Evolutionary conservation across 2,888 invertebrate genomes (phyloP), one percentile per base, ranked within the genome.

Genomic region (Diplolepis rosae): DNA sequence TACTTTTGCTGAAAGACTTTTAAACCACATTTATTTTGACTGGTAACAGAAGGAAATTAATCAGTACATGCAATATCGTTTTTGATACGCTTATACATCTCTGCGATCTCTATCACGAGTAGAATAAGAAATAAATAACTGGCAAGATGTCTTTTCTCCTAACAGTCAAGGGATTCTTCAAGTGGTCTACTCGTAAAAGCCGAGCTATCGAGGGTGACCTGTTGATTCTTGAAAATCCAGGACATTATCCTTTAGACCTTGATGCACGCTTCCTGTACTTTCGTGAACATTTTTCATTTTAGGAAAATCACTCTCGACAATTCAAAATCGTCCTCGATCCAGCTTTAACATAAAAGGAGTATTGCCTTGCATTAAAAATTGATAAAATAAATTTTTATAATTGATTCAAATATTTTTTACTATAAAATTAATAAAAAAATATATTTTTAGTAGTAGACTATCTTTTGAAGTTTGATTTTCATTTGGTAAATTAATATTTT

Each of bases 61-160:
- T 83, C 77, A 77, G 74, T 77, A 72, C 71, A 79, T 77, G 77
- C 76, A 78, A 82, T 82, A 81, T 80, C 77, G 76, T 45, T 50
- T 71, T 71, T 82, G 80, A 82, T 82, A 77, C 82, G 83, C 83
- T 83, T 82, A 83, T 45, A 56, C 45, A 15, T 48, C 35, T 68
- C 66, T 28, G 28, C 1, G 22, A 61, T 27, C 18, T 45, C 9
- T 3, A 2, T 9, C 9, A 15, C 35, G 30, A 51, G 65, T 68
- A 66, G 39, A 66, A 18, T 7, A 45, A 15, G 18, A 45, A n/a
- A 45, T 45, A 45, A 18, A 39, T 39, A 39, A 42, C 15, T 42
- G 5, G 6, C 1, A 42, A 6, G 15, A 7, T 18, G 7, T 2
- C 42, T 42, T 42, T 15, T 15, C 42, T 15, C 15, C 45, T 18